Evolutionary conservation across 2,888 invertebrate genomes (phyloP).

Genomic region (Unio delphinus): DNA sequence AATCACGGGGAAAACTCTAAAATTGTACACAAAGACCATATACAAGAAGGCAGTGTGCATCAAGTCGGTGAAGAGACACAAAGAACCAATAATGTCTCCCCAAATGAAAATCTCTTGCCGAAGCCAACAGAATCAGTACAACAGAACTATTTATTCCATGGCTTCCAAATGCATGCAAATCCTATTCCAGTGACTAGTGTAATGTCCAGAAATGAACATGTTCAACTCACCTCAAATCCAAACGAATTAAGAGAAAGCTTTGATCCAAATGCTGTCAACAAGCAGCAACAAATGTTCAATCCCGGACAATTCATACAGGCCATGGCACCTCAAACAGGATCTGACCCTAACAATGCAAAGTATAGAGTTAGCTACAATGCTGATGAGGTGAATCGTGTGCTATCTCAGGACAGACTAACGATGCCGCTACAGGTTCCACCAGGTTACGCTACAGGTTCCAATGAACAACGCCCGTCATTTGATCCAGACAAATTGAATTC

Average conservation of each 20-base stretch:
- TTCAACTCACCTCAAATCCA: too few relatives aligned
- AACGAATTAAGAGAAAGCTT: neutral
- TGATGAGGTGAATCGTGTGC: constrained; percentile 13
- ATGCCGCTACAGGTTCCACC: neutral
- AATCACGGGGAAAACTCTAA: too few relatives aligned
- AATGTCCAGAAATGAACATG: too few relatives aligned
- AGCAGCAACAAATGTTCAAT: constrained; percentile 6
- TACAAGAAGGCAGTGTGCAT: too few relatives aligned
- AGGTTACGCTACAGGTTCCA: neutral
- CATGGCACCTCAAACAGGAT: constrained; percentile 27
- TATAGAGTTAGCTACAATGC: constrained; percentile 9
- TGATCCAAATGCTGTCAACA: constrained; percentile 15
- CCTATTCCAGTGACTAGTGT: too few relatives aligned
- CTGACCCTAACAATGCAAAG: constrained; percentile 7
- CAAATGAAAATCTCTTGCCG: too few relatives aligned
- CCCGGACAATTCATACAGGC: constrained; percentile 10
- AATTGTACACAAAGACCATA: too few relatives aligned
- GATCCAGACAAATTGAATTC: constrained; percentile 37
- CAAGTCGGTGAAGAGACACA: too few relatives aligned
- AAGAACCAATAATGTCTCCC: too few relatives aligned
- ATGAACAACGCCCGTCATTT: constrained; percentile 3
- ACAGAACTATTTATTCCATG: too few relatives aligned
- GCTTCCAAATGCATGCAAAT: too few relatives aligned
- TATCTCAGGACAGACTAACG: constrained; percentile 2
- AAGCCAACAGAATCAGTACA: too few relatives aligned